Conservation (phyloP, 2,888 invertebrate species). For the Proisotoma minuta region DNA sequence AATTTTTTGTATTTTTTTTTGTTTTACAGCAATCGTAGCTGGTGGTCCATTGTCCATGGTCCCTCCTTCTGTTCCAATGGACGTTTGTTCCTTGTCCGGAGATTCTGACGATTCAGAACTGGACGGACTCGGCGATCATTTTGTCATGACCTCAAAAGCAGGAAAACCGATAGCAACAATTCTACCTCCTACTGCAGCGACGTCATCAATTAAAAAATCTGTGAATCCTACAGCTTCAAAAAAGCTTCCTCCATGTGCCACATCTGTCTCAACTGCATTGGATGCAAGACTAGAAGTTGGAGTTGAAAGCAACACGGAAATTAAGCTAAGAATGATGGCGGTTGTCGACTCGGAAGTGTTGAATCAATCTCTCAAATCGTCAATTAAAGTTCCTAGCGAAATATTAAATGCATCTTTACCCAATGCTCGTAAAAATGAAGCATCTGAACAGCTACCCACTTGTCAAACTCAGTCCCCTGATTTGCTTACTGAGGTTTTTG, state of each 20-base stretch:
- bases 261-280: slow-evolving; percentile 62
- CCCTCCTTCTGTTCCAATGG: slow-evolving; percentile 25
- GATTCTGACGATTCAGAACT: slow-evolving; percentile 76
- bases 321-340: slow-evolving; percentile 65
- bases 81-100: slow-evolving; percentile 49
- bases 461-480: slow-evolving; percentile 11
- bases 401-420: slow-evolving; percentile 30
- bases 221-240: slow-evolving; percentile 9
- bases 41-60: no score
- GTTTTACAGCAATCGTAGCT: no score
- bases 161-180: not conserved
- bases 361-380: slow-evolving; percentile 56
- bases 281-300: slow-evolving; percentile 55
- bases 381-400: slow-evolving; percentile 47
- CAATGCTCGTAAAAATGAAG: slow-evolving; percentile 14
- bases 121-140: slow-evolving; percentile 65
- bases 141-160: slow-evolving; percentile 22
- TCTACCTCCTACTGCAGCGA: not conserved
- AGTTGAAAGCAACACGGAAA: slow-evolving; percentile 71
- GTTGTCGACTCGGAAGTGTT: slow-evolving; percentile 63
- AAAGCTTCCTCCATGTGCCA: slow-evolving; percentile 35
- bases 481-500: slow-evolving; percentile 37
- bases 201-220: slow-evolving; percentile 7
- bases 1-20: no score
- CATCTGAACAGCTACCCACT: slow-evolving; percentile 4